phyloP scores from a whole-genome alignment of 2,888 invertebrate species.

The Helleia helle region DNA sequence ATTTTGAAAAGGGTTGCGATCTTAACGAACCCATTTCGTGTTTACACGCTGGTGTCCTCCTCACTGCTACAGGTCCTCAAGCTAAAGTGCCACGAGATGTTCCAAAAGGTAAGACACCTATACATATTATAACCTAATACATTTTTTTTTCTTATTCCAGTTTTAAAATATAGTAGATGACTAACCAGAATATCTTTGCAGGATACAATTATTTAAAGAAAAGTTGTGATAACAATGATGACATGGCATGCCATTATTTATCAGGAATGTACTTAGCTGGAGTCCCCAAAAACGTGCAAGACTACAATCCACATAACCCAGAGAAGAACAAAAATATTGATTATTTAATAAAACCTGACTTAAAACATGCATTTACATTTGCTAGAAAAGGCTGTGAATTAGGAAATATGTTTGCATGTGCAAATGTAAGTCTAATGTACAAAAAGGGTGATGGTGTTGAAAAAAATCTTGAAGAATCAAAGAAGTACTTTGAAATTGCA shows the following conservation, averaged over 20 bases:
- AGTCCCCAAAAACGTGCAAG: conserved; percentile 73
- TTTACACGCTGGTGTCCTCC: conserved; percentile 81
- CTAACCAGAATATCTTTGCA: conserved; percentile 28
- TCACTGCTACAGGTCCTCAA: conserved; percentile 75
- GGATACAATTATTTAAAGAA: conserved; percentile 76
- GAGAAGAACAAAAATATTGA: conserved; percentile 60
- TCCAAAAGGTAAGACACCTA: conserved; percentile 56
- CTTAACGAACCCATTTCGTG: conserved; percentile 81
- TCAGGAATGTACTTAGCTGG: conserved; percentile 87
- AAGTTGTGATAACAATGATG: conserved; percentile 73
- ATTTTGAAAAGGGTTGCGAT: conserved; percentile 87
- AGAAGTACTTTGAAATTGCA: conserved; percentile 82
- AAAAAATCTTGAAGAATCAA: conserved; percentile 79
- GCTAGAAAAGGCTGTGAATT: conserved; percentile 87
- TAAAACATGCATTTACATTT: conserved; percentile 84
- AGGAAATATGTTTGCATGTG: conserved; percentile 90
- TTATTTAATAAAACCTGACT: conserved; percentile 76
- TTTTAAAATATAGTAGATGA: no score
- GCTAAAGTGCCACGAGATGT: conserved; percentile 72
- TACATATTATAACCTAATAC: no score
- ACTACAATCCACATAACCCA: conserved; percentile 47
- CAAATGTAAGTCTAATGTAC: conserved; percentile 92
- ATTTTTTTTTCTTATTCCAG: no score
- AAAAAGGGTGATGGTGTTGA: conserved; percentile 87
- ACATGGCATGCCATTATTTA: conserved; percentile 85